Evolutionary conservation across 2,797 vertebrate species (phyloP).

Genomic region (Urosaurus nigricauda): DNA sequence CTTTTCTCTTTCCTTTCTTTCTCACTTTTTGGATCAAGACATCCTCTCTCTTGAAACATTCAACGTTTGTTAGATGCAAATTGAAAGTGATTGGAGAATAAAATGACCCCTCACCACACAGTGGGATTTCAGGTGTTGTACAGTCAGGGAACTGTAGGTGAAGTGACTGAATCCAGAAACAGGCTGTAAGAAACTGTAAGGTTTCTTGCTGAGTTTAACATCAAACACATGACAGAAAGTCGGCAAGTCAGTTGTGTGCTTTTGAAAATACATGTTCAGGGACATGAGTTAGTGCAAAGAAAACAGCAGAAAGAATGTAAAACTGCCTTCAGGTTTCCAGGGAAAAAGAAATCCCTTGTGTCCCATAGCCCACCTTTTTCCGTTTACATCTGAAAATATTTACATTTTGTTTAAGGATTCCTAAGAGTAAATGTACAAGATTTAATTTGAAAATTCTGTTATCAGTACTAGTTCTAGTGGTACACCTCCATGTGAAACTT

Average conservation of each 20-base stretch:
- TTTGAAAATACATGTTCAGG: constrained; percentile 57
- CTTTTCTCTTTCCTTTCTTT: too few species aligned
- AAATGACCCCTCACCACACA: constrained; percentile 40
- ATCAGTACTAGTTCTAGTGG: constrained; percentile 25
- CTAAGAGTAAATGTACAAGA: constrained; percentile 27
- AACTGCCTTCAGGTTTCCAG: constrained; percentile 47
- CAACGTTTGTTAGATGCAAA: constrained; percentile 54
- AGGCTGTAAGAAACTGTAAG: constrained; percentile 47
- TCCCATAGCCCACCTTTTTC: neutral
- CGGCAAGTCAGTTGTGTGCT: constrained; percentile 49
- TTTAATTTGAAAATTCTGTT: constrained; percentile 34
- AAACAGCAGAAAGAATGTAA: constrained; percentile 33
- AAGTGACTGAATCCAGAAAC: constrained; percentile 61
- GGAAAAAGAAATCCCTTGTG: constrained; percentile 25
- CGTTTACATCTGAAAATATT: constrained; percentile 26
- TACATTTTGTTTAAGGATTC: constrained; percentile 44
- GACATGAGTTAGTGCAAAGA: constrained; percentile 19
- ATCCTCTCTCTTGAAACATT: constrained; percentile 62
- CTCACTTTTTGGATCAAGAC: constrained; percentile 52
- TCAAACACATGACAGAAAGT: constrained; percentile 60
- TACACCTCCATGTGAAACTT: neutral
- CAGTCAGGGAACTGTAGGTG: constrained; percentile 33
- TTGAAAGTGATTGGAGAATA: constrained; percentile 68
- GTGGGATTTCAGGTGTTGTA: constrained; percentile 34
- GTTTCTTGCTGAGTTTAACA: constrained; percentile 59